Conservation (phyloP, 2,113 vertebrate genomes). For the Geothlypis trichas region DNA sequence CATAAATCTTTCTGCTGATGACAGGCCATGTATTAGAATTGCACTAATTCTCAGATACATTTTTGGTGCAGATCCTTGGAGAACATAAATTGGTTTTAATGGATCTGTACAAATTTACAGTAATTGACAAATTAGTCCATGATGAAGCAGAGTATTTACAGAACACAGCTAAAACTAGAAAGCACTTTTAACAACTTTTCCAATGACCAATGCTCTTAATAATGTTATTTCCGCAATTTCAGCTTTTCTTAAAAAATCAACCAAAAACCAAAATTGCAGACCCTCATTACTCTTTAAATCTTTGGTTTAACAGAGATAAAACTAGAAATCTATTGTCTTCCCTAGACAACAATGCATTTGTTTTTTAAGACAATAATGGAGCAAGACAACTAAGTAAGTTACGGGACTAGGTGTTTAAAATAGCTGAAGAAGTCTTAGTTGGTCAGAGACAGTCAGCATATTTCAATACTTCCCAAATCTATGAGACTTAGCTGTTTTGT, state of each 20-base stretch:
- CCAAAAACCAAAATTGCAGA: neutral
- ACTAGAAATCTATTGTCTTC: neutral
- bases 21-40: neutral
- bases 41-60: neutral
- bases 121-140: neutral
- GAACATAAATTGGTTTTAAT: neutral
- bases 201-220: neutral
- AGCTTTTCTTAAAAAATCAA: neutral
- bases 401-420: neutral
- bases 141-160: neutral
- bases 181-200: neutral
- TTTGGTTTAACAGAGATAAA: neutral
- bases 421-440: neutral
- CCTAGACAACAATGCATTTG: neutral
- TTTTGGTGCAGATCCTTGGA: neutral
- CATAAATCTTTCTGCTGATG: neutral
- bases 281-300: neutral
- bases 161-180: neutral
- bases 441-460: neutral
- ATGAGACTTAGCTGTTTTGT: neutral
- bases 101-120: neutral
- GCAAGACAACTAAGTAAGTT: neutral
- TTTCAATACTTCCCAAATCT: neutral
- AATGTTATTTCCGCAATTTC: neutral
- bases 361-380: neutral